Conservation (phyloP, 2,797 vertebrate species). For the Alauda arvensis region DNA sequence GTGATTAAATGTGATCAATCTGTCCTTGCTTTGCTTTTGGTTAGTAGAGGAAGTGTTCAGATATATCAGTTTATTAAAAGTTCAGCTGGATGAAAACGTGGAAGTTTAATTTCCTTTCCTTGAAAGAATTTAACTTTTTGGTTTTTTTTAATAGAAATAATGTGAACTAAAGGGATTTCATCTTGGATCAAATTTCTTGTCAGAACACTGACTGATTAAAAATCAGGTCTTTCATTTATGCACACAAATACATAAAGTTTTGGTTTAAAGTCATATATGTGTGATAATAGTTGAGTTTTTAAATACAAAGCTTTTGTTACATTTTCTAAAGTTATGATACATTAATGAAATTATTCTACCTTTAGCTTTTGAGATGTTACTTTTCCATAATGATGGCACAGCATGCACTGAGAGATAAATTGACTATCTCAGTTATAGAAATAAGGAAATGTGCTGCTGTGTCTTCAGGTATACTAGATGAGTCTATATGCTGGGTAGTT, state of each 20-base stretch:
- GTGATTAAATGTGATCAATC: neutral
- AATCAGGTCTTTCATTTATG: no score
- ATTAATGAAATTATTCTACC: neutral
- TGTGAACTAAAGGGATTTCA: neutral
- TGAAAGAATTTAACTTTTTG: neutral
- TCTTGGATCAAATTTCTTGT: neutral
- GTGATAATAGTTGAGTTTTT: neutral
- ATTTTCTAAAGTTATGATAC: neutral
- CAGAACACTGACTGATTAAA: fast-evolving
- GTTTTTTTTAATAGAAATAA: neutral
- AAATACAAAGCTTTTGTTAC: neutral
- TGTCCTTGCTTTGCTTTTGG: neutral
- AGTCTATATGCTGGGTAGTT: neutral
- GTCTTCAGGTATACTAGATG: neutral
- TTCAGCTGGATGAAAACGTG: neutral
- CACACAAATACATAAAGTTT: no score
- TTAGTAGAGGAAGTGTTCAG: neutral
- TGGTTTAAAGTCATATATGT: neutral
- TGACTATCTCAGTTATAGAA: neutral
- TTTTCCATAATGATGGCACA: neutral
- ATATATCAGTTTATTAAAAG: neutral
- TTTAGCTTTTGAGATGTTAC: neutral
- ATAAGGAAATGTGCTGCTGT: neutral
- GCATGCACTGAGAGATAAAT: neutral
- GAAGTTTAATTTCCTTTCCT: constrained; percentile 4